Percentiles rank a stretch among this genome's conserved stretches.
phyloP scores from a whole-genome alignment of 2,888 invertebrate genomes.

The Neoitamus cyanurus region DNA sequence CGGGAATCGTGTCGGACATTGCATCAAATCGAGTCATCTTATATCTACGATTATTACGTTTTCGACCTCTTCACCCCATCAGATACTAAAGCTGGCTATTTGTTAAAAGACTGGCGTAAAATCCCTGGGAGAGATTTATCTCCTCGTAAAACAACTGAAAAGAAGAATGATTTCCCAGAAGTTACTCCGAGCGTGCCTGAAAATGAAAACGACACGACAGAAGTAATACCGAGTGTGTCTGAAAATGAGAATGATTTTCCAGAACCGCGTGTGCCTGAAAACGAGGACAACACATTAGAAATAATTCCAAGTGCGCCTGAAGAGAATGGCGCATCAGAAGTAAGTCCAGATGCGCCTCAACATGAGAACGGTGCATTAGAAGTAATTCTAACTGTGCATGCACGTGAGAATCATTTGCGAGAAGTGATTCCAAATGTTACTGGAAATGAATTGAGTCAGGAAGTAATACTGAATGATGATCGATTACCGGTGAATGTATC shows the following conservation, averaged over 20 bases:
- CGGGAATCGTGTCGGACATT: not conserved
- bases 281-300: not conserved
- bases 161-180: not conserved
- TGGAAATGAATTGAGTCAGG: not conserved
- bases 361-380: not conserved
- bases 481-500: not conserved
- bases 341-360: not conserved
- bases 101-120: conserved; percentile 72
- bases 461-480: not conserved
- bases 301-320: not conserved
- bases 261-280: not conserved
- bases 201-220: not conserved
- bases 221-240: not conserved
- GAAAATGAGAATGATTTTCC: not conserved
- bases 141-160: conserved; percentile 56
- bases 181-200: not conserved
- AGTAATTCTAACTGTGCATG: not conserved
- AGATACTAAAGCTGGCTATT: conserved; percentile 64
- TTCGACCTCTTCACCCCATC: conserved; percentile 67
- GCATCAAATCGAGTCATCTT: not conserved
- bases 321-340: not conserved
- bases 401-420: not conserved
- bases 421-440: not conserved
- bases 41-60: conserved; percentile 66
- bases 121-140: conserved; percentile 74